Base-by-base conservation (phyloP, 2,888 invertebrate species). In the Sipunculus nudus region DNA sequence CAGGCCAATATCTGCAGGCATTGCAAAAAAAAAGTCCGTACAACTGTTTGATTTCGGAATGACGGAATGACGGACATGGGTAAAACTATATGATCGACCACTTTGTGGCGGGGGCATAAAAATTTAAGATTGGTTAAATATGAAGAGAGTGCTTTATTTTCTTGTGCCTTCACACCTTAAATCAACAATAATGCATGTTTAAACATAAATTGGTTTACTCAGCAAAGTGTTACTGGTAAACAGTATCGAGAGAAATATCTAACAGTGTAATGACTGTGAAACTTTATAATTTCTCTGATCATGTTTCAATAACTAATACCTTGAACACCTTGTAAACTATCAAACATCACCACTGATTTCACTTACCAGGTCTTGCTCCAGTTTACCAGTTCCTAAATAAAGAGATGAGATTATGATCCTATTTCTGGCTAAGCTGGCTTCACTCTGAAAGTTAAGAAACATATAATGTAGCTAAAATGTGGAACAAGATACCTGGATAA, bases 351-450 rank as follows among this genome's bases (percentile, higher is more conserved):
- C 10, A 35, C 86, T 35, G 10, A 13, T 31, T n/a, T 43, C 46
- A 72, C 75, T 75, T 79, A 90, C 91, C 77, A 99, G 85, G 53
- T 90, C 87, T 59, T 87, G 86, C 84, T 98, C 98, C 71, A 94
- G 84, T 21, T 87, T 80, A 0, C 96, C 96, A 52, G 91, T 95
- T 16, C 99, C 98, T 59, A 98, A 85, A 80, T 99, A 99, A 13
- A 99, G 86, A 63, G 98, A 96, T 3, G 94, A 93, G 50, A 99
- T 83, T 1, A 84, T 74, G 39, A 86, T 80, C 54, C 86, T 76
- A 38, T 73, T 67, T 60, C 78, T 78, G 5, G 85, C 80, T 28
- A 64, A 71, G 35, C 58, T 58, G n/a, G 77, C 68, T 61, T 77
- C 74, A 16, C 71, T 58, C 84, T 84, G 71, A 43, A 80, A 71